Evolutionary conservation across 2,888 invertebrate genomes (phyloP), one percentile per base, ranked within the genome.

Genomic region (Heterodera filipjevi): DNA sequence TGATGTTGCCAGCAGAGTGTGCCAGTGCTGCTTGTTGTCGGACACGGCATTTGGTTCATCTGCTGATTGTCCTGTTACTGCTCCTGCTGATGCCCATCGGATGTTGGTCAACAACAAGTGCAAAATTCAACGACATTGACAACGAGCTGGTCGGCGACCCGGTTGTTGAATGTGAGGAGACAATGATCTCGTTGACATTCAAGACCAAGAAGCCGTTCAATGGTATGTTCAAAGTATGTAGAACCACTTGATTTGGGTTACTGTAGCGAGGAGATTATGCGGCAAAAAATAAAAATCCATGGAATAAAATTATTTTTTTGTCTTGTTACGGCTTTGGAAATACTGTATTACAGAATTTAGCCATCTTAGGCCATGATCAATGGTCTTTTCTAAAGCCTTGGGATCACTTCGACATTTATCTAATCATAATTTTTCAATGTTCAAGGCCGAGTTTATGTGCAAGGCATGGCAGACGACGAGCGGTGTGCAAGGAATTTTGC

Each of bases 141-240:
- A 87, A 87, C 80, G 85, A 84, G 66, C 81, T 87, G 53, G 79
- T 83, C 46, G 86, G 82, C 27, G 85, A 88, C 32, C 87, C 87
- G 8, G 77, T 80, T n/a, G 86, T 86, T 22, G 66, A 79, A 27
- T 80, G 66, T 32, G 74, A 80, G 33, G 64, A 59, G 76, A 84
- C 83, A 0, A 82, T 87, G 84, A 83, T 87, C 22, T 83, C 86
- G 6, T 74, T 87, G 59, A 87, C 87, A 12, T 87, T 87, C 81
- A 87, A 83, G 68, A 88, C 87, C 19, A 85, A 86, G 78, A 87
- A 87, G 71, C 86, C 87, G 16, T 87, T 87, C 78, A 86, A 87
- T 10, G 87, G 59, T 59, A 59, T n/a, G 59, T 27, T 6, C 6
- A 39, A 2, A 12, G 39, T 12, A 39, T 39, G 39, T 0, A 10